These are phyloP conservation scores for Syngnathus rostellatus DNA, from an alignment of 2,797 vertebrate genomes.

Conservation along the genomic window DNA sequence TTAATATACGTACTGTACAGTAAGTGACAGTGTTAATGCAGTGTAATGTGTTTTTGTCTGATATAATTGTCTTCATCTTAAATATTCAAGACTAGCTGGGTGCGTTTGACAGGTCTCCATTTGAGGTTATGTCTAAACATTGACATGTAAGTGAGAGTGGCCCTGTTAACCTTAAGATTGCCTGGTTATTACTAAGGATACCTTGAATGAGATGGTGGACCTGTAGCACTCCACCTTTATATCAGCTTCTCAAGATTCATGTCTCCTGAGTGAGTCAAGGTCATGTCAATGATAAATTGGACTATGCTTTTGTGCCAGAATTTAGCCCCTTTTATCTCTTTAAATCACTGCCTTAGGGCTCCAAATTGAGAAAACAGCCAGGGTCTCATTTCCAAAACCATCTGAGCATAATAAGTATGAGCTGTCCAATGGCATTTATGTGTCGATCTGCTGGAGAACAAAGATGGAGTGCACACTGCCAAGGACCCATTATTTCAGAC, in stretches of 20 bases:
- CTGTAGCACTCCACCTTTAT: constrained; percentile 14
- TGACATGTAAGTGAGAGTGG: constrained; percentile 34
- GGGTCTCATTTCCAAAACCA: constrained; percentile 72
- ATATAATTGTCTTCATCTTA: background rate
- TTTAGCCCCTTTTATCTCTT: constrained; percentile 65
- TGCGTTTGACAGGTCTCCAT: constrained; percentile 8
- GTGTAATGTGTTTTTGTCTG: background rate
- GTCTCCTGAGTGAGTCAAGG: constrained; percentile 53
- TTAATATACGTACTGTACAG: background rate
- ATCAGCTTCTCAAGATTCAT: constrained; percentile 40
- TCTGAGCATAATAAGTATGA: constrained; percentile 73
- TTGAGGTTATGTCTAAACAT: background rate
- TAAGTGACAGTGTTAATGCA: background rate
- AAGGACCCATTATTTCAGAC: constrained; percentile 72
- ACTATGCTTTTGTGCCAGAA: constrained; percentile 52
- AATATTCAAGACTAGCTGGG: background rate
- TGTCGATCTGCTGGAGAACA: constrained; percentile 64
- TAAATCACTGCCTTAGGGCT: constrained; percentile 71
- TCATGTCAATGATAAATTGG: constrained; percentile 63
- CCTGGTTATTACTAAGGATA: constrained; percentile 27
- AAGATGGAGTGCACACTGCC: constrained; percentile 59
- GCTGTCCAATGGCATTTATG: constrained; percentile 66
- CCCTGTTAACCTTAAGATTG: constrained; percentile 48
- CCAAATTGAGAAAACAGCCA: constrained; percentile 71
- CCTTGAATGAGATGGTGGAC: constrained; percentile 27